Evolutionary conservation across 2,888 invertebrate species (phyloP), one percentile per base, ranked within the genome.

Genomic region (Microchrysa polita): DNA sequence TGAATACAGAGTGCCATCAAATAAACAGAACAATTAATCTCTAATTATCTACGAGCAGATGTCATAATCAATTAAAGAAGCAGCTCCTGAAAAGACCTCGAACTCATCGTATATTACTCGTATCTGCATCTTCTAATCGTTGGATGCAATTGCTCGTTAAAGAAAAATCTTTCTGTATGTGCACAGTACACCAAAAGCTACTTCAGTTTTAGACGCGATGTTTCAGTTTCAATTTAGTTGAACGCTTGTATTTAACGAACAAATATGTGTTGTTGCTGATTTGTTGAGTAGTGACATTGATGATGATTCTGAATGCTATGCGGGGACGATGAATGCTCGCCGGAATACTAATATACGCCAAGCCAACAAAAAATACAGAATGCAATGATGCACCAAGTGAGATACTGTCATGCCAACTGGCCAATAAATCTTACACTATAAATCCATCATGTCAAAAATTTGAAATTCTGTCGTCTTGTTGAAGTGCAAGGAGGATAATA

Each of bases 1-100:
- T 16, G 1, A 40, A 34, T 10, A 23, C 18, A 53, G 23, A 27
- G 18, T 40, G 22, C n/a, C n/a, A 52, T 53, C 53, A 55, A 63
- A 73, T 23, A 63, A 73, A 63, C 72, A 61, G 72, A 73, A 73
- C 72, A 73, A 73, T 73, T 73, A 73, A 73, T 61, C 72, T 73
- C 72, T 61, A 73, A 73, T 73, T 73, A 73, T 73, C 72, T 53
- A 4, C 61, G 53, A 73, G 63, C 72, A 73, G 63, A 53, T 73
- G 72, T 73, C 72, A 73, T 73, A 73, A 63, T 63, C 72, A 73
- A 73, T 73, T 73, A 73, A 73, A 40, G 22, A 48, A 7, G 27
- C 27, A 34, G 53, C 52, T 52, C 63, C 34, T 18, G 7, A 53
- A 44, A 12, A 71, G 61, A 53, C 72, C 63, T 73, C 72, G 72